These are phyloP conservation scores for Enteromius unitaeniatus DNA, from an alignment of 2,797 vertebrate species.

Conservation along the genomic window DNA sequence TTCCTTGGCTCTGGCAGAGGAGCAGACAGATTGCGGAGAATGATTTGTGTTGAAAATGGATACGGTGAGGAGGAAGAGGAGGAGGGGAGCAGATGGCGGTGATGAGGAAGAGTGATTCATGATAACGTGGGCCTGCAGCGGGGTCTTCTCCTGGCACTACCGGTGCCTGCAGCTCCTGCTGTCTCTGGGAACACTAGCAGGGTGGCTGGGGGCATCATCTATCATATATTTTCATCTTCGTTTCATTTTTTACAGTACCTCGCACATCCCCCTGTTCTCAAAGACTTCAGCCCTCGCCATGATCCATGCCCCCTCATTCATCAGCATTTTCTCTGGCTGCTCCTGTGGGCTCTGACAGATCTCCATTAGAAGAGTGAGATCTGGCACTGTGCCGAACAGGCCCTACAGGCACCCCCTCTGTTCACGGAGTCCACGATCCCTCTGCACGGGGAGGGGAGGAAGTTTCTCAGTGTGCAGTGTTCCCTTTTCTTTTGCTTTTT, in stretches of 20 bases:
- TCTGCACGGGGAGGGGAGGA: not conserved
- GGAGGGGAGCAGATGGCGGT: slow-evolving; percentile 77
- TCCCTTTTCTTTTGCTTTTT: slow-evolving; percentile 17
- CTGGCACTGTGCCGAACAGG: slow-evolving; percentile 16
- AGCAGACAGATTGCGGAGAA: slow-evolving; percentile 78
- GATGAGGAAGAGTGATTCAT: slow-evolving; percentile 73
- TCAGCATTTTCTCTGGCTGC: slow-evolving; percentile 32
- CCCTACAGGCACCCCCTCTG: slow-evolving; percentile 35
- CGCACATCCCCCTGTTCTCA: slow-evolving; percentile 28
- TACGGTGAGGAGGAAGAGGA: slow-evolving; percentile 68
- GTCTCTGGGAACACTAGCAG: slow-evolving; percentile 42
- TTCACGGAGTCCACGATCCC: slow-evolving; percentile 9
- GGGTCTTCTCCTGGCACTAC: slow-evolving; percentile 46
- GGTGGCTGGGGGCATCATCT: slow-evolving; percentile 37
- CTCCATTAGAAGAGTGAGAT: slow-evolving; percentile 36
- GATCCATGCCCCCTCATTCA: slow-evolving; percentile 40
- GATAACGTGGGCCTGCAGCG: slow-evolving; percentile 28
- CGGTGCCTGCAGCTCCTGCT: slow-evolving; percentile 39
- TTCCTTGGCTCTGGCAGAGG: slow-evolving; percentile 74
- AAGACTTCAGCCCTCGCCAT: not conserved
- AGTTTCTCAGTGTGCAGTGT: not conserved
- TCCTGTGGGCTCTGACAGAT: slow-evolving; percentile 41
- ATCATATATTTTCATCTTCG: slow-evolving; percentile 27
- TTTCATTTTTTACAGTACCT: slow-evolving; percentile 9
- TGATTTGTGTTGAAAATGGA: slow-evolving; percentile 80